phyloP scores from a whole-genome alignment of 2,888 invertebrate genomes.

The Aromia moschata region DNA sequence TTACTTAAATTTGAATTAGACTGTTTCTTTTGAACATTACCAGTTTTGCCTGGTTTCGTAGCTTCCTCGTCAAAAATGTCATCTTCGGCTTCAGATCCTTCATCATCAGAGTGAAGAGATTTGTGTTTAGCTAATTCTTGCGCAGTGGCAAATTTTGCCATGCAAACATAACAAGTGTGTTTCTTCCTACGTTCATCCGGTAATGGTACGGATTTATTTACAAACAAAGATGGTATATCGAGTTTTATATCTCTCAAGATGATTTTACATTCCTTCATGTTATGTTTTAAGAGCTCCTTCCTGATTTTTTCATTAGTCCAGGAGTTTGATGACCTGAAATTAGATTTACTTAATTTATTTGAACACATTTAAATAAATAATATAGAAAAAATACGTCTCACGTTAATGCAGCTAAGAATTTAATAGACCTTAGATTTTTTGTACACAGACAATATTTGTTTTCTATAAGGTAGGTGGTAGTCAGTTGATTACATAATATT shows the following conservation, averaged over 20 bases:
- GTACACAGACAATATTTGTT: no score
- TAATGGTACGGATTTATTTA: not conserved
- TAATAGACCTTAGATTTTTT: no score
- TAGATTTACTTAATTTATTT: slow-evolving; percentile 21
- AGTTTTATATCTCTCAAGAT: slow-evolving; percentile 28
- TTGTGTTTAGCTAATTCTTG: slow-evolving; percentile 28
- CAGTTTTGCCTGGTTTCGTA: not conserved
- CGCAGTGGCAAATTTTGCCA: slow-evolving; percentile 31
- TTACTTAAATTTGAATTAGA: not conserved
- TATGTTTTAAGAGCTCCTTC: not conserved
- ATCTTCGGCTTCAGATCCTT: slow-evolving; percentile 26
- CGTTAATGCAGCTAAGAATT: not conserved
- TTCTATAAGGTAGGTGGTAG: no score
- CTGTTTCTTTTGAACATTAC: not conserved
- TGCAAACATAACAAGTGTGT: slow-evolving; percentile 36
- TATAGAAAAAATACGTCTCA: not conserved
- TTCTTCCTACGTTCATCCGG: slow-evolving; percentile 31
- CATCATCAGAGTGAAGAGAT: slow-evolving; percentile 21
- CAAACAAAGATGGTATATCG: slow-evolving; percentile 17
- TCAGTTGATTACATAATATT: no score
- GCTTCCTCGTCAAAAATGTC: slow-evolving; percentile 31
- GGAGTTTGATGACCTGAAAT: slow-evolving; percentile 23
- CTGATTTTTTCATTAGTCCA: not conserved
- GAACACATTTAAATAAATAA: not conserved
- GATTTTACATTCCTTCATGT: slow-evolving; percentile 17